These are phyloP conservation scores for Synanthedon vespiformis DNA, from an alignment of 2,888 invertebrate species.

Conservation along the genomic window DNA sequence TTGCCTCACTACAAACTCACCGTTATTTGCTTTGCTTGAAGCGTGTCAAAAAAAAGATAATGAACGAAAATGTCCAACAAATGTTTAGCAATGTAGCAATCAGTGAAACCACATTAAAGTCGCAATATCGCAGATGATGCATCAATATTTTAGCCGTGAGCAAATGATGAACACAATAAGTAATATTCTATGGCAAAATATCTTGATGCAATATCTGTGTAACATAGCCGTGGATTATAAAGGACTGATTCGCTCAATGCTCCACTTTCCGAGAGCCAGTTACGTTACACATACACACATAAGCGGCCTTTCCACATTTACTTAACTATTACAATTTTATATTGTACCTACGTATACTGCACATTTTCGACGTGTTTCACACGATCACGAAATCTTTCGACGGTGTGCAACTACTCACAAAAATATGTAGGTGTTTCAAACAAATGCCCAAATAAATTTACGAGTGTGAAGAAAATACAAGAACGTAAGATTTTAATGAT, in stretches of 20 bases:
- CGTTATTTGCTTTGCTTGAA: too few relatives aligned
- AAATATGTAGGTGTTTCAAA: background rate
- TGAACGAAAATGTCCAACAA: too few relatives aligned
- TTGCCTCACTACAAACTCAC: too few relatives aligned
- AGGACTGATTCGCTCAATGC: slow-evolving; percentile 1
- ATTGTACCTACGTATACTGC: background rate
- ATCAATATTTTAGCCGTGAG: background rate
- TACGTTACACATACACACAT: background rate
- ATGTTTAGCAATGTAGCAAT: too few relatives aligned
- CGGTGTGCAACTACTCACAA: background rate
- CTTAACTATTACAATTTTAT: background rate
- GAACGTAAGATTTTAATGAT: too few relatives aligned
- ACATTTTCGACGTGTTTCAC: background rate
- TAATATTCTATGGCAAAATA: background rate
- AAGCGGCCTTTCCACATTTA: slow-evolving; percentile 1
- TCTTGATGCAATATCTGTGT: background rate
- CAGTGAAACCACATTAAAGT: background rate
- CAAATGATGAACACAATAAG: background rate
- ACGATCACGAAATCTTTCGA: background rate
- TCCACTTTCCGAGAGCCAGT: slow-evolving; percentile 4
- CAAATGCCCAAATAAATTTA: background rate
- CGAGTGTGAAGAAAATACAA: too few relatives aligned
- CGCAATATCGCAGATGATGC: background rate
- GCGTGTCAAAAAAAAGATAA: too few relatives aligned
- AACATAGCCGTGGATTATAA: background rate